phyloP scores from a whole-genome alignment of 2,888 invertebrate species.

The Epistrophella euchroma region DNA sequence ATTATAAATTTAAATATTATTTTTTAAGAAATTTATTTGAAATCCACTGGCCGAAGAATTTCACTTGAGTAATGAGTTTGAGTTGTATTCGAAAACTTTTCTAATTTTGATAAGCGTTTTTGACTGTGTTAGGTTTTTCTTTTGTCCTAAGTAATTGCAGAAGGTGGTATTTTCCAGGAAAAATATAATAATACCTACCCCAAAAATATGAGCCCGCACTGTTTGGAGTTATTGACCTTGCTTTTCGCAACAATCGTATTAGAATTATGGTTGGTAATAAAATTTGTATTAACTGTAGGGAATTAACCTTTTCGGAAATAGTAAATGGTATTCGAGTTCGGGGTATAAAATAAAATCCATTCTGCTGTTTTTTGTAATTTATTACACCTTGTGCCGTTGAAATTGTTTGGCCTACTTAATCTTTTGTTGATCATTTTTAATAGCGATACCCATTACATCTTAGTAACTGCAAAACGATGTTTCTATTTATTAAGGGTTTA shows the following conservation, averaged over 20 bases:
- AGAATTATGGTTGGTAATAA: constrained; percentile 40
- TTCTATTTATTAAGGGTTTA: constrained; percentile 53
- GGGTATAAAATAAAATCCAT: constrained; percentile 25
- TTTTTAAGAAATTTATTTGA: constrained; percentile 33
- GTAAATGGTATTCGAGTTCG: constrained; percentile 1
- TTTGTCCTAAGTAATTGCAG: background rate
- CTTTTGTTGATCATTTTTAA: constrained; percentile 66
- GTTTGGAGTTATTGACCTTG: constrained; percentile 50
- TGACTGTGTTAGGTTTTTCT: background rate
- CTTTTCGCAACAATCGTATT: background rate
- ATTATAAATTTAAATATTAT: constrained; percentile 45
- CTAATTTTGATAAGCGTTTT: constrained; percentile 59
- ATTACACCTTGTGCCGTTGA: constrained; percentile 46
- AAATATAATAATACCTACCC: constrained; percentile 9
- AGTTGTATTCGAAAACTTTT: constrained; percentile 31
- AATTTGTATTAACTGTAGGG: constrained; percentile 57
- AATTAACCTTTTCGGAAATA: constrained; percentile 61
- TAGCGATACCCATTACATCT: constrained; percentile 53
- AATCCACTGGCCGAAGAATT: constrained; percentile 20
- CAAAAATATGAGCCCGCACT: constrained; percentile 29
- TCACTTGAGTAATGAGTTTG: constrained; percentile 51
- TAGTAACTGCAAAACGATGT: constrained; percentile 52
- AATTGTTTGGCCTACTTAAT: constrained; percentile 54
- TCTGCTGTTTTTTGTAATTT: constrained; percentile 51
- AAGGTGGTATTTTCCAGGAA: constrained; percentile 17